Evolutionary conservation across 2,888 invertebrate species (phyloP).

Genomic region (Adelognathus sp.): DNA sequence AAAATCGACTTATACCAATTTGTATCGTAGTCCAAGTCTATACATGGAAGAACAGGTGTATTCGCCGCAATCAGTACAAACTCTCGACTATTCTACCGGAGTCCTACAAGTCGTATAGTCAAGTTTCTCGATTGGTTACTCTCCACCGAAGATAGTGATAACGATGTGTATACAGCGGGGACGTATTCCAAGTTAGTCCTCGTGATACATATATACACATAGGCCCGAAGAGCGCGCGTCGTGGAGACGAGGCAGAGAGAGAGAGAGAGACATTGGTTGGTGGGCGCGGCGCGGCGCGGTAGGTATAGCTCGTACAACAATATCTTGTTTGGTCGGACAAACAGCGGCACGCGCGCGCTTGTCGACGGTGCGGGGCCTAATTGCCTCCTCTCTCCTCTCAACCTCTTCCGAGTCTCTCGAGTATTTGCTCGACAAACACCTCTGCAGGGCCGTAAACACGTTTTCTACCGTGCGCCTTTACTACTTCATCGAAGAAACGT

Average conservation of each 20-base stretch:
- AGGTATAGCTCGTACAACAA: conserved; percentile 61
- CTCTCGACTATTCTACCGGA: conserved; percentile 19
- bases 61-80: not conserved
- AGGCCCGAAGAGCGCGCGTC: not conserved
- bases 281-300: conserved; percentile 32
- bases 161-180: conserved; percentile 27
- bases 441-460: conserved; percentile 56
- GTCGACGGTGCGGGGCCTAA: conserved; percentile 57
- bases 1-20: not conserved
- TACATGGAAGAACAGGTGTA: conserved; percentile 17
- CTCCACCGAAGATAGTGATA: conserved; percentile 41
- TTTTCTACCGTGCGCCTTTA: conserved; percentile 9
- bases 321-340: conserved; percentile 79
- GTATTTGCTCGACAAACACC: conserved; percentile 67
- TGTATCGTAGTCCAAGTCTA: not conserved
- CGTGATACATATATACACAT: conserved; percentile 19
- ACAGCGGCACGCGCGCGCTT: conserved; percentile 75
- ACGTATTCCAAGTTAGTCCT: not conserved
- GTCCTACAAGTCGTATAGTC: conserved; percentile 20
- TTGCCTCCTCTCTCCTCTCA: conserved; percentile 53
- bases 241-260: conserved; percentile 18
- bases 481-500: conserved; percentile 8
- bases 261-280: conserved; percentile 2
- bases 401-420: conserved; percentile 17
- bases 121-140: conserved; percentile 49